A percentile compares a stretch with the other conserved stretches of the same genome.
phyloP scores from a whole-genome alignment of 2,113 vertebrate genomes.

The Hippopotamus amphibius region DNA sequence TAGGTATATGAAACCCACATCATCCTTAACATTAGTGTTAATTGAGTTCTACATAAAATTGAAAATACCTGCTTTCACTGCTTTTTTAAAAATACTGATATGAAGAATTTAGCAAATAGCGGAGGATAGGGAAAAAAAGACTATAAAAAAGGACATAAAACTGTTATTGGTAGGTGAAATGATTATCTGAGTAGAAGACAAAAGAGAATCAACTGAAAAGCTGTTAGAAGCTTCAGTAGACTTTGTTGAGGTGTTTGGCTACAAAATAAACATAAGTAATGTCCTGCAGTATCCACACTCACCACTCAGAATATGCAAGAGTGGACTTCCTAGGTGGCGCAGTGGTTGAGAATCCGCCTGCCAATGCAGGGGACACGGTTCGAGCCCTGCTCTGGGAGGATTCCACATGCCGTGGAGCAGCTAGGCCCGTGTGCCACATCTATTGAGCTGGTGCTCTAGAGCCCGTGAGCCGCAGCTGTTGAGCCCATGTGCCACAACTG shows the following conservation, averaged over 20 bases:
- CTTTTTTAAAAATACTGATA: not conserved
- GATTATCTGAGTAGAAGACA: not conserved
- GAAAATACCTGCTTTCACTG: not conserved
- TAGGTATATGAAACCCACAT: not conserved
- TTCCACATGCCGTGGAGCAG: no score
- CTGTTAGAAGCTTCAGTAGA: not conserved
- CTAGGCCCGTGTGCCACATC: no score
- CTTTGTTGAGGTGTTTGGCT: conserved; percentile 16
- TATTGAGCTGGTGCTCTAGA: no score
- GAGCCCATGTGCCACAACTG: no score
- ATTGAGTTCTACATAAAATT: conserved; percentile 15
- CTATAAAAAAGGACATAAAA: not conserved
- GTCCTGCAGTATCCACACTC: not conserved
- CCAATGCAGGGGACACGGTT: no score
- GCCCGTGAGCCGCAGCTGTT: no score
- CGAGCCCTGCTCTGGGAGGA: no score
- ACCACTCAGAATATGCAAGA: not conserved
- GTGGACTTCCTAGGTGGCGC: not conserved
- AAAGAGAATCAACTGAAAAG: not conserved
- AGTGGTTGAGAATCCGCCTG: no score
- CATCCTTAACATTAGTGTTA: not conserved
- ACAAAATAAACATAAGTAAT: conserved; percentile 7
- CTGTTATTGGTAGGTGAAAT: not conserved
- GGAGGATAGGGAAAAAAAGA: not conserved
- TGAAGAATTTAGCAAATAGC: not conserved